Evolutionary conservation across 2,113 vertebrate genomes (phyloP), one percentile per base, ranked within the genome.

Genomic region (Ochotona curzoniae): DNA sequence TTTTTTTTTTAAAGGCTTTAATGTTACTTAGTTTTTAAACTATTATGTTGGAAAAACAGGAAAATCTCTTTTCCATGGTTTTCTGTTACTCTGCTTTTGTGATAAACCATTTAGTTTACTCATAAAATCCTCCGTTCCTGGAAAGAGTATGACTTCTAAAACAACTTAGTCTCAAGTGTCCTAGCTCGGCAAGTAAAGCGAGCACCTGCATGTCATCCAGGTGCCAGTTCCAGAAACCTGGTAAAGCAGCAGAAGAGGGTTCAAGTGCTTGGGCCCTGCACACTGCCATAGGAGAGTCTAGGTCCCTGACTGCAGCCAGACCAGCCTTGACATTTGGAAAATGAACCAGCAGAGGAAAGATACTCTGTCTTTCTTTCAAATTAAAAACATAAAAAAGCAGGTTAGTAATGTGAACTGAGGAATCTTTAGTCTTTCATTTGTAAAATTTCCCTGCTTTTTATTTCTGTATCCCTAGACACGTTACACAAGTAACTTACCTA

Each of bases 371-470:
- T 1, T 18, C 54, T 57, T 57, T 57, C 54, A 57, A 57, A 57
- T 57, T 57, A 57, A 57, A 57, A 57, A 15, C 14, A 57, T 15
- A 57, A 57, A 57, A 54, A 54, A 51, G 89, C 32, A 69, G 67
- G 61, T 69, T 61, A 92, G n/a, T 81, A 54, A n/a, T 93, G 7
- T 86, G 75, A 26, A 86, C 35, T 74, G 61, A 85, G 17, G 26
- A 86, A 69, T 75, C 51, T 61, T 87, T 69, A 69, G 49, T 85
- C 84, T 85, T 54, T 51, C 7, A 30, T 95, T 83, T 67, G 30
- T 28, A 79, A 76, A 92, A 66, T 26, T 71, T 66, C 73, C 11
- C 20, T 85, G 11, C 75, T 17, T 60, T 70, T 30, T 1, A 35
- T 76, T 23, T 51, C 32, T 20, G 13, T 11, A 44, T 69, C 26